Conservation (phyloP, 2,888 invertebrate species). For the Penaeus monodon region DNA sequence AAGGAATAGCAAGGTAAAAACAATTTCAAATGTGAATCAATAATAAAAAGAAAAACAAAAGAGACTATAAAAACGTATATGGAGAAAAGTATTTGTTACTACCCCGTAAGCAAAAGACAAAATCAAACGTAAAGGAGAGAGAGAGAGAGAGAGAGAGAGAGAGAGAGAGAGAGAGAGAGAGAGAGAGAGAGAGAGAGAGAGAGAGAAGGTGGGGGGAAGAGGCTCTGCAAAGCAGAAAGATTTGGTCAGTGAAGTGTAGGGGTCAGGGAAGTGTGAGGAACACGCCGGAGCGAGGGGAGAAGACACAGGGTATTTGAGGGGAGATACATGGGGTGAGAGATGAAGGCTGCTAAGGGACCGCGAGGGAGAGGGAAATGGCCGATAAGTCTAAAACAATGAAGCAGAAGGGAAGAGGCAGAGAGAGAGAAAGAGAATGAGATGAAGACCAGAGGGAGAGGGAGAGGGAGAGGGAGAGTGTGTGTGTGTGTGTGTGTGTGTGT, state of each 20-base stretch:
- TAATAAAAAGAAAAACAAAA: no score
- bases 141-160: no score
- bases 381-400: neutral
- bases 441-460: neutral
- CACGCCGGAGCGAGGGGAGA: neutral
- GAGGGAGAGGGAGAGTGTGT: neutral
- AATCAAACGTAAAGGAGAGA: no score
- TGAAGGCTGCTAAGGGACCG: neutral
- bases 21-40: no score
- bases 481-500: no score
- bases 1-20: no score
- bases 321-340: neutral
- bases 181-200: no score
- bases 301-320: neutral
- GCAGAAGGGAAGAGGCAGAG: neutral
- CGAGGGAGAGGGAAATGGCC: neutral
- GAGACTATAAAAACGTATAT: no score
- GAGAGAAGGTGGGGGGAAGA: no score
- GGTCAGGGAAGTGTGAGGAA: neutral
- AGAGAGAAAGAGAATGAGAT: neutral
- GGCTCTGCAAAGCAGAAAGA: neutral
- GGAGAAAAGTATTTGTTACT: no score
- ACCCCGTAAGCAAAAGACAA: no score
- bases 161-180: no score
- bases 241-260: neutral